These are phyloP conservation scores for Drosophila trichaetosa DNA, from an alignment of 2,888 invertebrate genomes.

Conservation along the genomic window DNA sequence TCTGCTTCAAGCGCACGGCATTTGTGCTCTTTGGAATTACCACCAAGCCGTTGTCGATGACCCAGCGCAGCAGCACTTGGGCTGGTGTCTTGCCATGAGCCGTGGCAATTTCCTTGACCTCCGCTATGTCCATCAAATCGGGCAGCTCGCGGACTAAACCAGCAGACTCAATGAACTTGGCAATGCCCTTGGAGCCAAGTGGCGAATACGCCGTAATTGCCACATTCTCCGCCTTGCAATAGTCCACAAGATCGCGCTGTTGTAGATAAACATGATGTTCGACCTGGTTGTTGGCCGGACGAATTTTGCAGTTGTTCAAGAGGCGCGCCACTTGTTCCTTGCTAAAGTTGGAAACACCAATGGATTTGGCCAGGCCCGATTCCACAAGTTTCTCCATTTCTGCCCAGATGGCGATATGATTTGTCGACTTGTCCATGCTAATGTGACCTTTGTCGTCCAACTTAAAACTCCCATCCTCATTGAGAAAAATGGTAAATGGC, in stretches of 20 bases:
- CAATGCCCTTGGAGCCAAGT: slow-evolving; percentile 90
- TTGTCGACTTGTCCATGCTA: slow-evolving; percentile 87
- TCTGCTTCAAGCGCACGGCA: slow-evolving; percentile 89
- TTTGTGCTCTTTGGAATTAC: slow-evolving; percentile 95
- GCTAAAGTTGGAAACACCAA: slow-evolving; percentile 95
- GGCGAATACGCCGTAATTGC: slow-evolving; percentile 92
- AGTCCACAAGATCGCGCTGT: slow-evolving; percentile 88
- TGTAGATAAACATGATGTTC: slow-evolving; percentile 93
- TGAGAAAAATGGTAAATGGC: slow-evolving; percentile 89
- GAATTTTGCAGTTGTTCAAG: slow-evolving; percentile 87
- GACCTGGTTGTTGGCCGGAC: slow-evolving; percentile 88
- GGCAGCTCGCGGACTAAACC: slow-evolving; percentile 86
- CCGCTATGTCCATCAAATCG: slow-evolving; percentile 88
- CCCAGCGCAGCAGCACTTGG: slow-evolving; percentile 90
- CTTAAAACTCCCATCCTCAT: slow-evolving; percentile 88
- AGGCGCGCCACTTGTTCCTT: slow-evolving; percentile 89
- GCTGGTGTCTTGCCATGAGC: slow-evolving; percentile 89
- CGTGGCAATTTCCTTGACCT: slow-evolving; percentile 86
- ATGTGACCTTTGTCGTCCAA: slow-evolving; percentile 88
- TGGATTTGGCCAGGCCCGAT: slow-evolving; percentile 89
- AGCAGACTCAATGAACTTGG: slow-evolving; percentile 84
- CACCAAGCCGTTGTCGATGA: slow-evolving; percentile 89
- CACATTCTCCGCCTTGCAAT: slow-evolving; percentile 88
- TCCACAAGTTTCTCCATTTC: slow-evolving; percentile 86
- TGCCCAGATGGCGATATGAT: slow-evolving; percentile 91